Base-by-base conservation (phyloP, 1,140 invertebrate genomes). In the Palaemon carinicauda region DNA sequence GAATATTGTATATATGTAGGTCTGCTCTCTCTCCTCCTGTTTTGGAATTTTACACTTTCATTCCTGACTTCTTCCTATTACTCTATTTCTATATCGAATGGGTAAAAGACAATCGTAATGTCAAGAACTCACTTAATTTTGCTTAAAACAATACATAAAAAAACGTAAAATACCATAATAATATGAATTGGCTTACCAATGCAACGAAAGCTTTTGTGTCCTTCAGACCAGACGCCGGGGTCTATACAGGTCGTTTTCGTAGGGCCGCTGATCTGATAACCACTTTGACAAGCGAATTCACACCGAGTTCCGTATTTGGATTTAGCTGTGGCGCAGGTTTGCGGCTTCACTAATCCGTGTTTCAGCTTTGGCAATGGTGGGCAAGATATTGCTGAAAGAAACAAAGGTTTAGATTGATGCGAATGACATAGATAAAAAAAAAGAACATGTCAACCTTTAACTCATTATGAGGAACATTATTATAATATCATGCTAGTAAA, bases 291-390 rank as follows among this genome's bases (percentile, higher is more conserved):
- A 3, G 89, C 89, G 50, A 94, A 92, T 0, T 90, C 92, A 90
- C 94, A 94, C 21, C 91, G 92, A 54, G 92, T 93, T 3, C 92
- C 93, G 89, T 93, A 94, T 1, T 91, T 90, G 71, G 93, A 94
- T 52, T 91, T 91, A 0, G 90, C 88, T n/a, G 90, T 91, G 5
- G 88, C 92, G 90, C 93, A 94, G 12, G 91, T 91, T n/a, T 90
- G 87, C 0, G 93, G 94, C 33, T 89, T 90, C 29, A 94, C 91
- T 15, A 89, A 87, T 19, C 93, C 94, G 90, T 93, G 92, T 31
- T 89, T 89, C 2, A 94, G 86, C 88, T 91, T 89, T 14, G 92
- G 91, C 31, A 94, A 81, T 21, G 93, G 92, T 19, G 92, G 91
- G 89, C 94, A 95, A 88, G 92, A 92, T 24, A 94, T 93, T 69